phyloP scores from a whole-genome alignment of 23 tunicate species.

The Trididemnum miniatum region DNA sequence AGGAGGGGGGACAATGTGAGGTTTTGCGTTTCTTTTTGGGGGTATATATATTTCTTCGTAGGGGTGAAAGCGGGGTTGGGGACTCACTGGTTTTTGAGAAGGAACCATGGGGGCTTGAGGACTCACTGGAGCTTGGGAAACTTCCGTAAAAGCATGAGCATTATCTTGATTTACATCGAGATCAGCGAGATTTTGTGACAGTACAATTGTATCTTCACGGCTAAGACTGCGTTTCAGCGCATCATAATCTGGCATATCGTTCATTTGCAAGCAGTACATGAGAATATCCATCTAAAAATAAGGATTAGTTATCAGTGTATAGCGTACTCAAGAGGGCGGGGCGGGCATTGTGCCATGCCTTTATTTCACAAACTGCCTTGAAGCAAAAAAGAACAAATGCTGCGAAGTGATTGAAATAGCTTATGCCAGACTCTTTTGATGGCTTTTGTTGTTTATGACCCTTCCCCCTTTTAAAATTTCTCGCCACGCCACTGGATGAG shows the following conservation, averaged over 20 bases:
- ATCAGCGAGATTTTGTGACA: background rate
- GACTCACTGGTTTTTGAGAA: conserved; percentile 1
- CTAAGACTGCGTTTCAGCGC: conserved; percentile 28
- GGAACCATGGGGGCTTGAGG: background rate
- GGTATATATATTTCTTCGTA: conserved; percentile 74
- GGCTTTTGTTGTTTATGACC: too few relatives aligned
- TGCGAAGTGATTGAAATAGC: too few relatives aligned
- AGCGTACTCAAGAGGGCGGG: too few relatives aligned
- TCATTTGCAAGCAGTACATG: conserved; percentile 64
- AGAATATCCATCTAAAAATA: conserved; percentile 74
- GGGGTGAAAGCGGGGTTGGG: conserved; percentile 65
- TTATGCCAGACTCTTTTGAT: too few relatives aligned
- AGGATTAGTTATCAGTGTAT: too few relatives aligned
- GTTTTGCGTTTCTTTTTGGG: conserved; percentile 30
- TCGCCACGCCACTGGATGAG: too few relatives aligned
- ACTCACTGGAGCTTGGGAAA: background rate
- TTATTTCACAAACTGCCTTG: too few relatives aligned
- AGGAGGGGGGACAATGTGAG: background rate
- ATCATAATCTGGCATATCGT: conserved; percentile 61
- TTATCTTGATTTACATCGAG: too few relatives aligned
- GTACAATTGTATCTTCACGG: conserved; percentile 7
- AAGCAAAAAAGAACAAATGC: too few relatives aligned
- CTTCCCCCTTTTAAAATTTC: too few relatives aligned
- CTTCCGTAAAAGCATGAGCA: too few relatives aligned
- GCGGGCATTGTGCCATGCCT: too few relatives aligned